A percentile compares a stretch with the other conserved stretches of the same genome.
Conservation (phyloP, 2,797 vertebrate species). For the Xenopus petersii region DNA sequence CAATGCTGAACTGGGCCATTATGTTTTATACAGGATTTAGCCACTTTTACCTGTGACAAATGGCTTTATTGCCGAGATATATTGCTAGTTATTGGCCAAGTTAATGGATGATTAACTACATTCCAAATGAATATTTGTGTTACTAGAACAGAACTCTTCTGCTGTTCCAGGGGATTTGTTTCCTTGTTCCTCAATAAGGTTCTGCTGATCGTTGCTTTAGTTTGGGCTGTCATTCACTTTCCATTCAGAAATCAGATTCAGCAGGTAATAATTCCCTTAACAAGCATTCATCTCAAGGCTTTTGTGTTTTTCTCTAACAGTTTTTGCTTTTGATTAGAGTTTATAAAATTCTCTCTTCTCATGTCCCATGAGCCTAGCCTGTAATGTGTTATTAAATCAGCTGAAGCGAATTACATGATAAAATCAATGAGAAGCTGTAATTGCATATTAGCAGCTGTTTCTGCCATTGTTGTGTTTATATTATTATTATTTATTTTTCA, state of each 20-base stretch:
- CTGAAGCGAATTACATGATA: conserved; percentile 82
- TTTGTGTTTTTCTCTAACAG: conserved; percentile 59
- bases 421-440: conserved; percentile 90
- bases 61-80: no score
- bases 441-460: conserved; percentile 91
- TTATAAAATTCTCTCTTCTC: conserved; percentile 86
- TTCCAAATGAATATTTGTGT: no score
- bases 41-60: no score
- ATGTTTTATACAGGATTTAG: no score
- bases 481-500: conserved; percentile 67
- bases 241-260: not conserved
- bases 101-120: no score
- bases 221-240: no score
- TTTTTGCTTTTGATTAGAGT: conserved; percentile 72
- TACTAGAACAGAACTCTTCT: no score
- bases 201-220: no score
- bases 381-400: conserved; percentile 92
- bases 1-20: no score
- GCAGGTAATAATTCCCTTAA: conserved; percentile 55
- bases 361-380: conserved; percentile 79
- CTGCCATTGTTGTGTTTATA: conserved; percentile 62
- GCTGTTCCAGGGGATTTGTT: no score
- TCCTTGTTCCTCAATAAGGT: no score
- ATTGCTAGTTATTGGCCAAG: no score
- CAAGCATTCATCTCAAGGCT: conserved; percentile 53